phyloP scores from a whole-genome alignment of 1,140 invertebrate genomes.

The Cydia splendana region DNA sequence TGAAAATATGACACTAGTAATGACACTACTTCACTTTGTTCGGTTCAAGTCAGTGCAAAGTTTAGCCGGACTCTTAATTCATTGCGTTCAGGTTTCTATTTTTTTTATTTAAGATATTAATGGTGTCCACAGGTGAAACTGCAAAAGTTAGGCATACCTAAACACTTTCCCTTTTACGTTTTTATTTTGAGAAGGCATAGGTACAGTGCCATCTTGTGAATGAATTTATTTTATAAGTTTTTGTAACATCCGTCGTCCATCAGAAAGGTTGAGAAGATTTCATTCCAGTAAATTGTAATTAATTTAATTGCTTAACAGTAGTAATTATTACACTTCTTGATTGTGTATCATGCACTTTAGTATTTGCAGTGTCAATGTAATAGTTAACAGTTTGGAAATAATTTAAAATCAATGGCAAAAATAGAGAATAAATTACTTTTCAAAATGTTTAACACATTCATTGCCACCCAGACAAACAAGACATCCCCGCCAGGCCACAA shows the following conservation, averaged over 20 bases:
- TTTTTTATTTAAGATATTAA: too few species aligned
- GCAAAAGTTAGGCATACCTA: background rate
- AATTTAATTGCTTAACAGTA: slow-evolving; percentile 35
- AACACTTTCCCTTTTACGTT: too few species aligned
- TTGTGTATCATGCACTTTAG: slow-evolving; percentile 36
- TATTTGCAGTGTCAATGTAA: background rate
- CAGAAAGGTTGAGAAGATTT: slow-evolving; percentile 36
- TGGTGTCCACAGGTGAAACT: background rate
- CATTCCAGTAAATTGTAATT: slow-evolving; percentile 42
- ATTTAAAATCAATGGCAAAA: too few species aligned
- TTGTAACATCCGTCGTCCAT: slow-evolving; percentile 19
- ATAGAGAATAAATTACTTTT: background rate
- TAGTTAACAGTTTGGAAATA: background rate
- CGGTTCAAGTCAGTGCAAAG: too few species aligned
- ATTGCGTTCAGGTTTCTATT: too few species aligned
- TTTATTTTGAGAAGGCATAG: background rate
- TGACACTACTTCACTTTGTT: too few species aligned
- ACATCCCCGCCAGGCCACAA: too few species aligned
- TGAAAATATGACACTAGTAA: too few species aligned
- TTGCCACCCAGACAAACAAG: too few species aligned
- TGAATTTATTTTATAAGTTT: slow-evolving; percentile 12
- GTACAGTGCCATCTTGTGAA: slow-evolving; percentile 39
- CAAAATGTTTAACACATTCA: too few species aligned
- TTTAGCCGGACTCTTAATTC: too few species aligned
- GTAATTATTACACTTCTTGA: background rate